Conservation (phyloP, 64 coral and sea anemone genomes). For the Stichodactyla helianthus region DNA sequence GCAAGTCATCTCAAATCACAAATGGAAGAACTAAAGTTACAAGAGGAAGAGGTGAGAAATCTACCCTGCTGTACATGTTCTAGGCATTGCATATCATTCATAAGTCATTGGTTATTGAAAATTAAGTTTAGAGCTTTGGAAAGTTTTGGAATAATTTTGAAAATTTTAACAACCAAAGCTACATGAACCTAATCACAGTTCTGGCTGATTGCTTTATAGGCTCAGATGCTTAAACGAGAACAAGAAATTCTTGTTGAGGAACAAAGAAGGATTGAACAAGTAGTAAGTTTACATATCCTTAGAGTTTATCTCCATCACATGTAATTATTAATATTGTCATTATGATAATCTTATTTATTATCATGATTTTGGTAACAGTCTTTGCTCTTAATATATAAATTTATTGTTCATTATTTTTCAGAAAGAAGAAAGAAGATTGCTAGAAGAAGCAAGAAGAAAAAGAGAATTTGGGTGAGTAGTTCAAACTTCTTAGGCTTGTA, state of each 20-base stretch:
- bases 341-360: no score
- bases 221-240: conserved; percentile 87
- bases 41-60: conserved; percentile 80
- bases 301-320: no score
- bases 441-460: conserved; percentile 86
- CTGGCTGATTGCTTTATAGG: conserved; percentile 33
- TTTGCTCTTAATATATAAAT: background rate
- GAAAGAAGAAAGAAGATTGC: conserved; percentile 75
- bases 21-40: conserved; percentile 86
- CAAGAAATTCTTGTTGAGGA: conserved; percentile 85
- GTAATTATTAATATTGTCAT: no score
- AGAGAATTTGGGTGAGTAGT: conserved; percentile 72
- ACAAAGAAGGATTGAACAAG: conserved; percentile 86
- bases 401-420: conserved; percentile 14
- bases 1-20: conserved; percentile 74
- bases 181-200: background rate
- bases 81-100: no score
- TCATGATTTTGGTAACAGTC: no score
- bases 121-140: no score
- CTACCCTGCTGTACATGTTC: no score
- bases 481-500: background rate
- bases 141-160: no score
- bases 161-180: no score
- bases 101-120: no score
- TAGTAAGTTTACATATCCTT: conserved; percentile 50